These are phyloP conservation scores for Panopea generosa DNA, from an alignment of 2,888 invertebrate genomes.

Conservation along the genomic window DNA sequence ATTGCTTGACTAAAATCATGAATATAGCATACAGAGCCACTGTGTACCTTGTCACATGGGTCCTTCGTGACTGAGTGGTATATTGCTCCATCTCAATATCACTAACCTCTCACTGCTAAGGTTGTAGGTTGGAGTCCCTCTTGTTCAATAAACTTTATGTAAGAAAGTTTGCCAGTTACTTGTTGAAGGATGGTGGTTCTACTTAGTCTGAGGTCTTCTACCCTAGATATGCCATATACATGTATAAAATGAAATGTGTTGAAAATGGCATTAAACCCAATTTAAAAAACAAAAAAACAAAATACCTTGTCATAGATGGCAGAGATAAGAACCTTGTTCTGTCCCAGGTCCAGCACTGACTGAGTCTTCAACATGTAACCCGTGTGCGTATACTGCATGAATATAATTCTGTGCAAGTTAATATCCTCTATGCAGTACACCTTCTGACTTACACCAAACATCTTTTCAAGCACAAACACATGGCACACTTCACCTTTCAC, in stretches of 20 bases:
- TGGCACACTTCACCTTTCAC: conserved; percentile 19
- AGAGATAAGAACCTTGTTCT: conserved; percentile 30
- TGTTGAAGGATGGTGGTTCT: too few species aligned
- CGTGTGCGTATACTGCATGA: neutral
- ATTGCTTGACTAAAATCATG: too few species aligned
- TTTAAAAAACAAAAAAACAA: neutral
- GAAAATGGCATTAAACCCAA: too few species aligned
- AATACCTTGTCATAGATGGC: conserved; percentile 24
- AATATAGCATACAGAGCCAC: too few species aligned
- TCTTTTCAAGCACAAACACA: conserved; percentile 47
- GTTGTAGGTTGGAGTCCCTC: too few species aligned
- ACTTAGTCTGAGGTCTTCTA: too few species aligned
- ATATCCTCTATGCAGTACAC: conserved; percentile 22
- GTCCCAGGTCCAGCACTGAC: conserved; percentile 13
- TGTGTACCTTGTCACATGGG: too few species aligned
- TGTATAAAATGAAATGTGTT: neutral
- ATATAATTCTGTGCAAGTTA: conserved; percentile 12
- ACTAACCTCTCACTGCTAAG: too few species aligned
- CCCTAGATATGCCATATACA: too few species aligned
- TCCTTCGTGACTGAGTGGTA: too few species aligned
- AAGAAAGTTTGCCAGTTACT: neutral
- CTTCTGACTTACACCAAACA: conserved; percentile 13
- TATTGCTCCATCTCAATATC: too few species aligned
- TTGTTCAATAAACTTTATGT: neutral
- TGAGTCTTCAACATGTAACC: conserved; percentile 25